A percentile compares a stretch with the other conserved stretches of the same genome.
Evolutionary conservation across 2,888 invertebrate species (phyloP).

Genomic region (Volucella zonaria): DNA sequence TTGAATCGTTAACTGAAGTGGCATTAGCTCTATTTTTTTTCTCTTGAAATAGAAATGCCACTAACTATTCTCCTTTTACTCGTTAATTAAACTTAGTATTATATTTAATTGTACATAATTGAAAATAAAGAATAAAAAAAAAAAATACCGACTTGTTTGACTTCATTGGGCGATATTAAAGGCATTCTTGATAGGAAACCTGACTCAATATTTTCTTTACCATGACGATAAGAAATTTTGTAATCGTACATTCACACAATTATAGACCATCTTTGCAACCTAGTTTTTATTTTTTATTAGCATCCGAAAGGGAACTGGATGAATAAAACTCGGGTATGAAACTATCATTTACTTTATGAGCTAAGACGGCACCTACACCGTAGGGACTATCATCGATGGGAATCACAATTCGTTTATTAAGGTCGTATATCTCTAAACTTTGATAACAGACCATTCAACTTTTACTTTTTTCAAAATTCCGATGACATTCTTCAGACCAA

Average conservation of each 20-base stretch:
- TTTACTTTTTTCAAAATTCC: background rate
- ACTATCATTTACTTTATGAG: no score
- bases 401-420: constrained; percentile 47
- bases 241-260: constrained; percentile 55
- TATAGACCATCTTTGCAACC: constrained; percentile 58
- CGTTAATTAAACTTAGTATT: no score
- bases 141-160: constrained; percentile 54
- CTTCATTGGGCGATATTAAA: constrained; percentile 18
- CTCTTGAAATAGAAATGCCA: no score
- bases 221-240: constrained; percentile 46
- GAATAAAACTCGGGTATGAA: no score
- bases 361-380: no score
- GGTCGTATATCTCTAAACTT: constrained; percentile 26
- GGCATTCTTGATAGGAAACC: constrained; percentile 74
- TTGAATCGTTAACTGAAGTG: no score
- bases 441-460: constrained; percentile 23
- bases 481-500: constrained; percentile 22
- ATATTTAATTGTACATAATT: no score
- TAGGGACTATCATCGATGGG: no score
- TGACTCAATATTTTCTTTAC: constrained; percentile 60
- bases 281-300: constrained; percentile 51
- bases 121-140: no score
- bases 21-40: no score
- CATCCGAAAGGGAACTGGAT: no score
- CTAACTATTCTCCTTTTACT: no score